Percentiles rank a stretch among this genome's conserved stretches.
These are phyloP conservation scores for Eulithis testata DNA, from an alignment of 2,888 invertebrate species.

Conservation along the genomic window DNA sequence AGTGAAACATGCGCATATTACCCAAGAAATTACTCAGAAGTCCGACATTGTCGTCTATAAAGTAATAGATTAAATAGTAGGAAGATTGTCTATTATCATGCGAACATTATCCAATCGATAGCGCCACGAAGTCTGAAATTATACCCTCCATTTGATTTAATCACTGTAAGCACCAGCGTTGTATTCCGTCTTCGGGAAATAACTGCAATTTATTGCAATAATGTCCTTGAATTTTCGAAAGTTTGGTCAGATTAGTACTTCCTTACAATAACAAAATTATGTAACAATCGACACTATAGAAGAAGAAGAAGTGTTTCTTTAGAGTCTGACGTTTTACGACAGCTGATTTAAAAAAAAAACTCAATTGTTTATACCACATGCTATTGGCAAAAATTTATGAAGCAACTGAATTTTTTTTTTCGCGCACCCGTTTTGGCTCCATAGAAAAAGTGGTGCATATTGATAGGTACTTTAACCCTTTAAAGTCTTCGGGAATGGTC, in stretches of 20 bases:
- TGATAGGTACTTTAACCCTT: too few relatives aligned
- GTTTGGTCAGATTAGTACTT: background rate
- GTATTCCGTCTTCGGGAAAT: background rate
- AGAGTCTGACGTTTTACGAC: too few relatives aligned
- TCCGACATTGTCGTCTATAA: background rate
- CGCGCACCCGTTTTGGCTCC: too few relatives aligned
- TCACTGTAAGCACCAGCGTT: background rate
- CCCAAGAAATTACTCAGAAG: background rate
- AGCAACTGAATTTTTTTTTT: too few relatives aligned
- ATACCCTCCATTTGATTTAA: background rate
- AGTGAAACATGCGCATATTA: background rate
- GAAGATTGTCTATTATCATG: background rate
- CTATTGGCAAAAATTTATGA: too few relatives aligned
- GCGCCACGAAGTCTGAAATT: constrained; percentile 5
- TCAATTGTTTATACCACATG: too few relatives aligned
- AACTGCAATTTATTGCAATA: background rate
- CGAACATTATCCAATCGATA: constrained; percentile 9
- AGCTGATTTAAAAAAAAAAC: too few relatives aligned
- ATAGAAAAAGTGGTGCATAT: too few relatives aligned
- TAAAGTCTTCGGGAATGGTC: too few relatives aligned
- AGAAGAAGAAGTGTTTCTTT: too few relatives aligned
- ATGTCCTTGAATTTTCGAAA: constrained; percentile 9
- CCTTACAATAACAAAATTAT: background rate
- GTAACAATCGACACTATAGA: too few relatives aligned
- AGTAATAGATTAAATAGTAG: background rate